Evolutionary conservation across 2,888 invertebrate genomes (phyloP), one percentile per base, ranked within the genome.

Genomic region (Synanthedon tipuliformis): DNA sequence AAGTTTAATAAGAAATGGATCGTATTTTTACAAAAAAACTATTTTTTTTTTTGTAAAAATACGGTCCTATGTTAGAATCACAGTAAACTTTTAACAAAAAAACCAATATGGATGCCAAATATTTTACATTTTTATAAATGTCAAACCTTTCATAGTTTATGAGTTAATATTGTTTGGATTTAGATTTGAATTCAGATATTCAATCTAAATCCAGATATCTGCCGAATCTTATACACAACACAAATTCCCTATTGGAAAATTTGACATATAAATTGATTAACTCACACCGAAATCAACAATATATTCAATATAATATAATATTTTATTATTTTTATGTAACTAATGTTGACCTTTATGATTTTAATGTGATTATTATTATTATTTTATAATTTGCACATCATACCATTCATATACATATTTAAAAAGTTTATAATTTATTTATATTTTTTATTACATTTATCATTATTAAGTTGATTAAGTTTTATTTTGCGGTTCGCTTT

Each of bases 341-440:
- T 54, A 60, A 64, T 63, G 61, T 61, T 62, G 62, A 60, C 62
- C 27, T 57, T 63, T 55, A 61, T 64, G 60, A 61, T 63, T 62
- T 62, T 53, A 34, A 34, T 34, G 34, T 54, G 60, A 62, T 77
- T 78, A 75, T 75, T 81, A 62, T 77, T 78, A 75, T 75, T 81
- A 80, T 85, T 68, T 45, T 45, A 45, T 45, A 45, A 76, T 83
- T 84, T 85, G 84, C 85, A 78, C 80, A 69, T 65, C 83, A 78
- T 73, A 61, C 69, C 79, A 75, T 76, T 61, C 76, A 78, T 80
- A 55, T n/a, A 10, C 50, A 54, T 67, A 55, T 63, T 61, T 57
- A 53, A 57, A 51, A 59, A 54, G 55, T 55, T 54, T 55, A 11
- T 27, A 3, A 41, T 41, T 41, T 62, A 55, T 61, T 34, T 55